These are phyloP conservation scores for Exaiptasia diaphana DNA, from an alignment of 64 coral and sea anemone species.

Conservation along the genomic window DNA sequence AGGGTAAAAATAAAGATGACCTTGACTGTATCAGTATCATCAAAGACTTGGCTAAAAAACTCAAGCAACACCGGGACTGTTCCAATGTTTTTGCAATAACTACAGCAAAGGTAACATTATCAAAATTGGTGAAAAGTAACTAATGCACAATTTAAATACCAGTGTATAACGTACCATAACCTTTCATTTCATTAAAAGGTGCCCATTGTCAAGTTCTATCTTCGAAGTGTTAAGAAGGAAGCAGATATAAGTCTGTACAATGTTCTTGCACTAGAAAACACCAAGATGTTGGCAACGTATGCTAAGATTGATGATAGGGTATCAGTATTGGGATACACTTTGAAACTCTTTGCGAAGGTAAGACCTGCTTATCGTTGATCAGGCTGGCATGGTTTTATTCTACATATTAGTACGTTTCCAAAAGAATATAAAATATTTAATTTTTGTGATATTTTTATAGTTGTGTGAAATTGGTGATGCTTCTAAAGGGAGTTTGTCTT, in stretches of 20 bases:
- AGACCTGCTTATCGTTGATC: background rate
- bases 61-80: conserved; percentile 75
- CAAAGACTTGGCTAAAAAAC: conserved; percentile 35
- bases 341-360: conserved; percentile 99
- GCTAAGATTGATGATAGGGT: conserved; percentile 79
- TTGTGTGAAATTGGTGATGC: conserved; percentile 97
- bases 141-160: too few species aligned
- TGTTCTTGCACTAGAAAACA: conserved; percentile 82
- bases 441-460: conserved; percentile 11
- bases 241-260: conserved; percentile 97
- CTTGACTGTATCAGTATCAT: conserved; percentile 65
- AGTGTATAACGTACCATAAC: too few species aligned
- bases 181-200: conserved; percentile 22
- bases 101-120: conserved; percentile 67
- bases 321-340: conserved; percentile 64
- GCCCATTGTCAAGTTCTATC: conserved; percentile 93
- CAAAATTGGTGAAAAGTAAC: background rate
- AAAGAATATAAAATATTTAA: background rate
- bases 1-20: conserved; percentile 61
- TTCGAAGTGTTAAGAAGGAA: conserved; percentile 66
- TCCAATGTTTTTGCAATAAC: conserved; percentile 74
- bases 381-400: too few species aligned
- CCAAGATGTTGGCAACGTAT: conserved; percentile 71
- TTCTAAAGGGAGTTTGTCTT: conserved; percentile 91
- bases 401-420: background rate